Evolutionary conservation across 2,113 vertebrate species (phyloP).

Genomic region (Tonatia bakeri): DNA sequence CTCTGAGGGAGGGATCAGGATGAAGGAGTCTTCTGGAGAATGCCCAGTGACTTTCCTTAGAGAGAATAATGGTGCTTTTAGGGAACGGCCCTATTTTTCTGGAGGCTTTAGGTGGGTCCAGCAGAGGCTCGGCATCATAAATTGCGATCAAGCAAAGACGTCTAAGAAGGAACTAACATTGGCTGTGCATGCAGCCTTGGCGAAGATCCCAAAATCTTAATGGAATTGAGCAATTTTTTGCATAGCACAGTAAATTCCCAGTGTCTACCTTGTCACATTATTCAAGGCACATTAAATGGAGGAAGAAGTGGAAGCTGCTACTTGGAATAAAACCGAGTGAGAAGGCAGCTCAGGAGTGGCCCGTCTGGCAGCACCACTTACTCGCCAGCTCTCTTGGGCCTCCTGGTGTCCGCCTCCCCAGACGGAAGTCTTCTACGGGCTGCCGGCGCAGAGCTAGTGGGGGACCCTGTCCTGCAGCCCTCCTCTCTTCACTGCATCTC

Average conservation of each 20-base stretch:
- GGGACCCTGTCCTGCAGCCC: not conserved
- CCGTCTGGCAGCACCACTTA: accelerated
- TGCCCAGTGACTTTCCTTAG: not conserved
- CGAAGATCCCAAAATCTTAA: conserved; percentile 64
- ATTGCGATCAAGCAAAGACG: conserved; percentile 48
- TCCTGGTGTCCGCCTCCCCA: accelerated
- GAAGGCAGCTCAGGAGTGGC: not conserved
- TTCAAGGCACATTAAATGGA: conserved; percentile 64
- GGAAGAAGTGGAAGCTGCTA: not conserved
- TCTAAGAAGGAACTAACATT: conserved; percentile 40
- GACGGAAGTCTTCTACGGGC: not conserved
- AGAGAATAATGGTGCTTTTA: not conserved
- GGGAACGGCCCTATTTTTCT: conserved; percentile 25
- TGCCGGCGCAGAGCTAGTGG: accelerated
- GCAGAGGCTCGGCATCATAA: not conserved
- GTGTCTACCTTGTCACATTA: conserved; percentile 50
- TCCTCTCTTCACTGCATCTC: not conserved
- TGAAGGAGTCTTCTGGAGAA: conserved; percentile 30
- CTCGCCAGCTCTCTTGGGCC: not conserved
- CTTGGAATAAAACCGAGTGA: not conserved
- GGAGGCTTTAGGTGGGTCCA: conserved; percentile 23
- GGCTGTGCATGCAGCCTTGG: not conserved
- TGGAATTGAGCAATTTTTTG: conserved; percentile 58
- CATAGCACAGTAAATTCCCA: conserved; percentile 57
- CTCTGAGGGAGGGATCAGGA: not conserved